Evolutionary conservation across 35 echinoderm and acorn worm genomes (phyloP).

Genomic region (Stichopus chloronotus): DNA sequence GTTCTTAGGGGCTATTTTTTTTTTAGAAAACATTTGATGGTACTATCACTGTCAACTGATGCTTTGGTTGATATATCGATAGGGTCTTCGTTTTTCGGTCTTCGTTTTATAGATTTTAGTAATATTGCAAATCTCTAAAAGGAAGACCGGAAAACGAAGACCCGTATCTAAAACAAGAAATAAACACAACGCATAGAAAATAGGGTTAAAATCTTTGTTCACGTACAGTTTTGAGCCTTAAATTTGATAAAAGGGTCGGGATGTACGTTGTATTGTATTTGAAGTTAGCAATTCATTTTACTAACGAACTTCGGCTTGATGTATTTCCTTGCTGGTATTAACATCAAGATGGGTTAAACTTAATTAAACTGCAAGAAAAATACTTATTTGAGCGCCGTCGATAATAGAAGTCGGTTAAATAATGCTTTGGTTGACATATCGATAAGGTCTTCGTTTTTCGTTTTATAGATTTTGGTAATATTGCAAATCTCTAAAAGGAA

Average conservation of each 20-base stretch:
- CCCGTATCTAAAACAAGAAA: background rate
- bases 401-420: background rate
- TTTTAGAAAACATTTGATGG: too few relatives aligned
- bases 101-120: background rate
- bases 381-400: background rate
- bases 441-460: conserved; percentile 11
- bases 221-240: background rate
- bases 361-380: conserved; percentile 17
- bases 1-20: too few relatives aligned
- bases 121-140: background rate
- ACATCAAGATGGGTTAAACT: background rate
- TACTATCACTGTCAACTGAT: too few relatives aligned
- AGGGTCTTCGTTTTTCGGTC: background rate
- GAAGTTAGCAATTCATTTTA: background rate
- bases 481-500: background rate
- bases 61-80: background rate
- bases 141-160: conserved; percentile 2
- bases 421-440: background rate
- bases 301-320: conserved; percentile 15
- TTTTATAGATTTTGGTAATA: background rate
- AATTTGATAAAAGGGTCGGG: conserved; percentile 2
- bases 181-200: background rate
- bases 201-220: background rate
- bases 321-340: background rate
- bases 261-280: background rate